phyloP scores from a whole-genome alignment of 2,888 invertebrate genomes.

The Papilio gigon region DNA sequence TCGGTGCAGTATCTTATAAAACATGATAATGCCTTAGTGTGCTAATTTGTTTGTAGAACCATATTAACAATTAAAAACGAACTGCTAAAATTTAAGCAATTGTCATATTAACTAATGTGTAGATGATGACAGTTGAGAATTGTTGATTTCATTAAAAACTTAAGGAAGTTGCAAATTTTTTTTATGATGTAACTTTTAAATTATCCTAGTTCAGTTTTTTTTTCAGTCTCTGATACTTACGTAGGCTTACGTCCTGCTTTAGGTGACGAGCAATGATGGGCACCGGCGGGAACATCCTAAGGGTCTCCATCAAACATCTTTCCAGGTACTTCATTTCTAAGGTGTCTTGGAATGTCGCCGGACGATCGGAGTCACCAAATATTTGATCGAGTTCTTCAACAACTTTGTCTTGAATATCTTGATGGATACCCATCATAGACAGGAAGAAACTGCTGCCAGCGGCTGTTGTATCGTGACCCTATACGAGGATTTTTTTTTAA shows the following conservation, averaged over 20 bases:
- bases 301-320: conserved; percentile 90
- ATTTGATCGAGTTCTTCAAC: conserved; percentile 88
- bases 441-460: conserved; percentile 91
- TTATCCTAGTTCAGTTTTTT: background rate
- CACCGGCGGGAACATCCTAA: conserved; percentile 90
- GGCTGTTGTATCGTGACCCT: conserved; percentile 92
- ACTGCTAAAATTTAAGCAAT: no score
- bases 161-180: background rate
- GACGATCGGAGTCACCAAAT: conserved; percentile 88
- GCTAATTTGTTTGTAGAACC: background rate
- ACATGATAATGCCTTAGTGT: background rate
- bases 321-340: conserved; percentile 93
- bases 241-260: conserved; percentile 86
- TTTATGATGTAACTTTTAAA: no score
- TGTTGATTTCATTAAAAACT: no score
- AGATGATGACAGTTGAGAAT: no score
- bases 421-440: conserved; percentile 89
- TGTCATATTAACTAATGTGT: no score
- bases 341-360: conserved; percentile 90
- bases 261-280: conserved; percentile 89
- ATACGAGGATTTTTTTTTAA: conserved; percentile 20
- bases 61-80: background rate
- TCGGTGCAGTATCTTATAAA: background rate
- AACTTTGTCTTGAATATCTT: conserved; percentile 87
- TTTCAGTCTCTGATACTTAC: conserved; percentile 68